Percentiles rank a stretch among this genome's conserved stretches.
Evolutionary conservation across 2,888 invertebrate genomes (phyloP).

Genomic region (Drosophila trichaetosa): DNA sequence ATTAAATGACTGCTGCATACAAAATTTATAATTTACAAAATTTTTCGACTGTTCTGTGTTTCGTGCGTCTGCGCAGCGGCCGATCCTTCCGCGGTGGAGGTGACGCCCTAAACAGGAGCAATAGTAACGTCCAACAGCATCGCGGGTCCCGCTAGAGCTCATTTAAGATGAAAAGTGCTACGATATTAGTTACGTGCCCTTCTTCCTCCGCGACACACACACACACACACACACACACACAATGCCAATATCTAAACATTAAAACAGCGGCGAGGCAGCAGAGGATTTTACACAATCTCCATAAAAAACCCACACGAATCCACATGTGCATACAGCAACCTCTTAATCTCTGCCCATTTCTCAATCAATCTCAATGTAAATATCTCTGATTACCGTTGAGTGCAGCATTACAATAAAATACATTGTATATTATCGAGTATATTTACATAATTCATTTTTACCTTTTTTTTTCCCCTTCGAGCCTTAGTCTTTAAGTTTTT

Average conservation of each 20-base stretch:
- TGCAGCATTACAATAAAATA: constrained; percentile 5
- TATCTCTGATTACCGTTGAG: constrained; percentile 8
- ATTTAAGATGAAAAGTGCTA: constrained; percentile 10
- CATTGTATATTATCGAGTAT: constrained; percentile 18
- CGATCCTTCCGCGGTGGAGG: constrained; percentile 51
- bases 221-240: neutral
- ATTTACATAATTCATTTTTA: neutral
- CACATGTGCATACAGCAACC: constrained; percentile 9
- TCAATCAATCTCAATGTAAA: constrained; percentile 9
- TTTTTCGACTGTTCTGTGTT: constrained; percentile 29
- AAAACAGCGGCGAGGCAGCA: constrained; percentile 22
- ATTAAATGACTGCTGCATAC: constrained; percentile 27
- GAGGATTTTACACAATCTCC: constrained; percentile 23
- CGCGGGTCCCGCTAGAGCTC: constrained; percentile 47
- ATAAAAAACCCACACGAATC: neutral
- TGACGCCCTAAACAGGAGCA: constrained; percentile 48
- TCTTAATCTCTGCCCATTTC: constrained; percentile 1
- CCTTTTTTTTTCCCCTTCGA: neutral
- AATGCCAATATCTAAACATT: constrained; percentile 10
- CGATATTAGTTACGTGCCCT: constrained; percentile 17
- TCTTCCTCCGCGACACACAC: neutral
- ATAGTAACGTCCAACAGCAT: constrained; percentile 54
- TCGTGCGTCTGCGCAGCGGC: constrained; percentile 24
- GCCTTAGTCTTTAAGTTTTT: constrained; percentile 5
- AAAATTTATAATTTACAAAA: constrained; percentile 11